A percentile compares a stretch with the other conserved stretches of the same genome.
Conservation (phyloP, 1,140 invertebrate genomes). For the Ips typographus region DNA sequence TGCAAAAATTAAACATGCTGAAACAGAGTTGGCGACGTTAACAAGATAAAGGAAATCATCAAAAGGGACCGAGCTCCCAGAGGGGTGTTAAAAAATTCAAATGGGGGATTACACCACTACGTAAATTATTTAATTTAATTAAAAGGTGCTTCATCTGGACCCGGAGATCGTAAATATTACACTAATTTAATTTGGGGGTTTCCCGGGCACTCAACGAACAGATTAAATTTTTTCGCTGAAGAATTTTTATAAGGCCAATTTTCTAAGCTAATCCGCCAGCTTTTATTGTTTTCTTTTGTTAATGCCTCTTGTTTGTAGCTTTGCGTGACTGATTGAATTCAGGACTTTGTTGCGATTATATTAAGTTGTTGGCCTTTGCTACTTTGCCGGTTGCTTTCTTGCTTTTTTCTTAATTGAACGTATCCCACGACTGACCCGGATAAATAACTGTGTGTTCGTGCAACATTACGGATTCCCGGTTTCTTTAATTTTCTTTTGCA, state of each 20-base stretch:
- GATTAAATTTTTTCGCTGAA: constrained; percentile 29
- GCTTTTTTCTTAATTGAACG: no score
- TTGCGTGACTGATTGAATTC: constrained; percentile 17
- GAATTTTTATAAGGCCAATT: constrained; percentile 32
- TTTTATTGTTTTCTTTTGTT: constrained; percentile 22
- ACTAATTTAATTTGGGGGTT: constrained; percentile 33
- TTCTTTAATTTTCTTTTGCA: no score
- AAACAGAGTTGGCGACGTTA: no score
- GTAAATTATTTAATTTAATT: constrained; percentile 37
- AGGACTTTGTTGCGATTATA: not conserved
- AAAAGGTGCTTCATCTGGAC: constrained; percentile 33
- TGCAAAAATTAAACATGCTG: no score
- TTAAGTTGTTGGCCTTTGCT: constrained; percentile 9
- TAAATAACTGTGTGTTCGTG: no score
- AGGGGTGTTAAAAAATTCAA: constrained; percentile 21
- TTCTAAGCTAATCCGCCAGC: constrained; percentile 9
- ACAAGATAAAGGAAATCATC: not conserved
- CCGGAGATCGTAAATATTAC: constrained; percentile 31
- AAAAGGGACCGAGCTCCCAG: not conserved
- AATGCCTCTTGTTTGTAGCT: constrained; percentile 24
- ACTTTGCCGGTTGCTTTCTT: not conserved
- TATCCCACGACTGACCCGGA: no score
- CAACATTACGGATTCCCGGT: no score
- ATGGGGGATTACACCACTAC: constrained; percentile 8
- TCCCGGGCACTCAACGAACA: constrained; percentile 13